These are phyloP conservation scores for Drosophila paucipuncta DNA, from an alignment of 2,888 invertebrate genomes.

Conservation along the genomic window DNA sequence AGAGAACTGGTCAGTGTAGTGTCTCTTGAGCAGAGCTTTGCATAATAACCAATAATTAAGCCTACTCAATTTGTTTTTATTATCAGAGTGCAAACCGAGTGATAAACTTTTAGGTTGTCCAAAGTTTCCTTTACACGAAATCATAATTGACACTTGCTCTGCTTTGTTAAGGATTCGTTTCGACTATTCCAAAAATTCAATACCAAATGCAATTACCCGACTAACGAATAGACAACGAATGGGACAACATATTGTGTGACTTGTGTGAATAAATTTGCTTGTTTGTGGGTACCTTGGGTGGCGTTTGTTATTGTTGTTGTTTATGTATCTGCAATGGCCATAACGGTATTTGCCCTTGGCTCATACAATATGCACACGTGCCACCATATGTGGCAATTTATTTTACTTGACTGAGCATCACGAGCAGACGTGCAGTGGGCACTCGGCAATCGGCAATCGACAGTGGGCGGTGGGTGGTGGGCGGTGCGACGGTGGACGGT, in stretches of 20 bases:
- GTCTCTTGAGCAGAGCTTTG: neutral
- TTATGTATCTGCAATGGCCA: conserved; percentile 17
- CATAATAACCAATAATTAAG: neutral
- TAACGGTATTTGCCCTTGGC: conserved; percentile 18
- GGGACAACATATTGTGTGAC: neutral
- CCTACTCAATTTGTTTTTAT: conserved; percentile 10
- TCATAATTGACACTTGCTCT: neutral
- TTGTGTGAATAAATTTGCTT: conserved; percentile 12
- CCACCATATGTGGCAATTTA: conserved; percentile 6
- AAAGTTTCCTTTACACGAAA: neutral
- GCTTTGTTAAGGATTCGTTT: neutral
- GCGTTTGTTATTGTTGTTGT: neutral
- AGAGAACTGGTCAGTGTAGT: neutral
- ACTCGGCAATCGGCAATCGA: neutral
- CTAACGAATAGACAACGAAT: neutral
- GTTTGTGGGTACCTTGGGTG: neutral
- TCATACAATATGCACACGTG: conserved; percentile 31
- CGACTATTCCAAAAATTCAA: neutral
- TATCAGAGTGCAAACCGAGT: neutral
- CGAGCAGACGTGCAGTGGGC: too few relatives aligned
- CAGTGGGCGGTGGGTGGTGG: neutral
- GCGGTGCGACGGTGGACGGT: too few relatives aligned
- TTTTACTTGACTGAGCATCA: neutral
- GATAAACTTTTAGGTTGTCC: neutral
- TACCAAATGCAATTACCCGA: neutral